Base-by-base conservation (phyloP, 1,140 invertebrate species). In the Neodiprion virginianus region DNA sequence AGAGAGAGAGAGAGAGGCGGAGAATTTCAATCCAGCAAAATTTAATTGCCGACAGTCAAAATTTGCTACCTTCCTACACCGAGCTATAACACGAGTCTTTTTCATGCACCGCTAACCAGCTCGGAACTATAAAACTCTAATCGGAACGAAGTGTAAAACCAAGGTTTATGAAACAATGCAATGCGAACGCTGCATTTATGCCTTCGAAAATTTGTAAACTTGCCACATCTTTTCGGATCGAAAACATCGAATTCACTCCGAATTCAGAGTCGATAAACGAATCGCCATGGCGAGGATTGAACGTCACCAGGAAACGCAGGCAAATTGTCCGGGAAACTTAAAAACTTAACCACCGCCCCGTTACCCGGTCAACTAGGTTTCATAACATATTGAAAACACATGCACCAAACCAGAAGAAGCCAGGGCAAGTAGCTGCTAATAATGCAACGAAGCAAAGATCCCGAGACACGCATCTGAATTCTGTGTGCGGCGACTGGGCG, bases 1-100 rank as follows among this genome's bases (percentile, higher is more conserved):
- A 40, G 28, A 40, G 28, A 28, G 5, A 9, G 28, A n/a, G 53
- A 61, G n/a, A 61, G 53, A 4, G 53, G n/a, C 3, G 53, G 53
- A 61, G n/a, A 61, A 61, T 61, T 61, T 14, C 53, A 61, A 61
- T 61, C 53, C 14, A 61, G 53, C 53, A 61, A 61, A 61, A 61
- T 8, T 61, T 61, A 61, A 61, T 61, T 61, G 53, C 53, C 53
- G 5, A 8, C 53, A 12, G 5, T 61, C 8, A 61, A 61, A 61
- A 61, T 61, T 12, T 8, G 53, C 53, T 7, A 61, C 53, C 53
- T 61, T 61, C n/a, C 8, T 5, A 40, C 53, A 61, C 53, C 53
- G 53, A 61, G 53, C 53, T 61, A 17, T 61, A 14, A 61, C 53
- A 14, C 11, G 5, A 5, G 53, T 61, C 4, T 61, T 61, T 5